phyloP scores from a whole-genome alignment of 2,888 invertebrate genomes.

The Stegophylla sp. region DNA sequence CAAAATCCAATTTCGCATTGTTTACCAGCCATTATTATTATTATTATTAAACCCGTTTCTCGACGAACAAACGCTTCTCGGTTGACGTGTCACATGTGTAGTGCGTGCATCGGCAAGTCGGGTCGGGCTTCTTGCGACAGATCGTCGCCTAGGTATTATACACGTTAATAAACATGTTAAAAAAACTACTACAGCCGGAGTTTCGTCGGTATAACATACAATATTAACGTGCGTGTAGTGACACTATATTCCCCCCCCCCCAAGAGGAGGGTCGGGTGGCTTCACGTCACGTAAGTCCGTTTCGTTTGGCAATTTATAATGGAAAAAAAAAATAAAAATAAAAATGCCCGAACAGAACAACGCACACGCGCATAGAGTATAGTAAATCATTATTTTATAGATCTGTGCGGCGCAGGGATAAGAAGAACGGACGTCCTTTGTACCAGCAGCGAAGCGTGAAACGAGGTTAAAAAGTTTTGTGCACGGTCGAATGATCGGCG shows the following conservation, averaged over 20 bases:
- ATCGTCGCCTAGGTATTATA: no score
- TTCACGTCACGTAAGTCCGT: not conserved
- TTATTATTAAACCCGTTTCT: not conserved
- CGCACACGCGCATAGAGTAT: not conserved
- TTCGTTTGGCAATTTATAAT: not conserved
- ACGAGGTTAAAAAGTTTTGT: conserved; percentile 39
- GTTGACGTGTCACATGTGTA: no score
- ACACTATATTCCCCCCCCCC: not conserved
- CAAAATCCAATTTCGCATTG: conserved; percentile 13
- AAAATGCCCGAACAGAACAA: not conserved
- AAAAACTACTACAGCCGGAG: no score
- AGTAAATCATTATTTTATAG: not conserved
- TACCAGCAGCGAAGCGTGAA: conserved; percentile 35
- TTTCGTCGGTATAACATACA: no score
- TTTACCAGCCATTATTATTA: no score
- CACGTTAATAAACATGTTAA: no score
- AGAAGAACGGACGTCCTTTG: conserved; percentile 39
- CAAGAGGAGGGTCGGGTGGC: not conserved
- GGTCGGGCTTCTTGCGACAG: no score
- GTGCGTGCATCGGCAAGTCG: not conserved
- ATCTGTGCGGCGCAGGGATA: not conserved
- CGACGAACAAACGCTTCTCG: not conserved
- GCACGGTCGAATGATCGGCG: conserved; percentile 30
- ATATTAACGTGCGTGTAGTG: no score
- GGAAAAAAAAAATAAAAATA: not conserved